These are phyloP conservation scores for Pissodes strobi DNA, from an alignment of 1,140 invertebrate species.

Conservation along the genomic window DNA sequence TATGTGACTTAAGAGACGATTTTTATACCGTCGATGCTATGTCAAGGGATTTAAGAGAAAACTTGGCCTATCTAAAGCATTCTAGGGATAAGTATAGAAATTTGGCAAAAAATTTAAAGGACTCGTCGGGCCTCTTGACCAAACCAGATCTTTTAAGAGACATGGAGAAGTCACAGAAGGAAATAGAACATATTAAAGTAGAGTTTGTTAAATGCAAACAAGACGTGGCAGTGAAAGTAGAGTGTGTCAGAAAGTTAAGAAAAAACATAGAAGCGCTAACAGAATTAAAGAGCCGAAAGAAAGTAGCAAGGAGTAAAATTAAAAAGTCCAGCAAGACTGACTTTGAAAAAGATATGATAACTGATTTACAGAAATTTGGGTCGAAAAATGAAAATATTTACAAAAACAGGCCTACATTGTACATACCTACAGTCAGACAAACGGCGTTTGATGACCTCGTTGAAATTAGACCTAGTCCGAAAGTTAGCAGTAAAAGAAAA, in stretches of 20 bases:
- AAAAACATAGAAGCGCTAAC: neutral
- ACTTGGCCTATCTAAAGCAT: slow-evolving; percentile 21
- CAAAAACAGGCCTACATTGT: slow-evolving; percentile 4
- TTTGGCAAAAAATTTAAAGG: neutral
- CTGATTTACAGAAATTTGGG: too few relatives aligned
- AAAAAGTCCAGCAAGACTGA: too few relatives aligned
- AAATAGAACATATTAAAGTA: neutral
- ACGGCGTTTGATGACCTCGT: neutral
- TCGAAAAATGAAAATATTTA: neutral
- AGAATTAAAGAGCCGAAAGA: neutral
- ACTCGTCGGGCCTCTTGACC: slow-evolving; percentile 31
- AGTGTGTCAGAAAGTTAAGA: neutral
- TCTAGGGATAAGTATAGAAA: slow-evolving; percentile 24
- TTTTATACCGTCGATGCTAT: neutral
- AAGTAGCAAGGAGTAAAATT: too few relatives aligned
- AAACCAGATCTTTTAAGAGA: slow-evolving; percentile 25
- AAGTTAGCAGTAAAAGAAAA: neutral
- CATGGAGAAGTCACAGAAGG: slow-evolving; percentile 24
- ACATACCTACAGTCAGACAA: slow-evolving; percentile 5
- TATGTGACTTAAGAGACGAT: slow-evolving; percentile 19
- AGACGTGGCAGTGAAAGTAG: neutral
- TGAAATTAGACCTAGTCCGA: neutral
- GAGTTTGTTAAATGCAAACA: neutral
- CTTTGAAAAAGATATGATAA: too few relatives aligned
- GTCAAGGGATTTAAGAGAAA: slow-evolving; percentile 3